Conservation (phyloP, 1,140 invertebrate genomes). For the Rhynchophorus ferrugineus region DNA sequence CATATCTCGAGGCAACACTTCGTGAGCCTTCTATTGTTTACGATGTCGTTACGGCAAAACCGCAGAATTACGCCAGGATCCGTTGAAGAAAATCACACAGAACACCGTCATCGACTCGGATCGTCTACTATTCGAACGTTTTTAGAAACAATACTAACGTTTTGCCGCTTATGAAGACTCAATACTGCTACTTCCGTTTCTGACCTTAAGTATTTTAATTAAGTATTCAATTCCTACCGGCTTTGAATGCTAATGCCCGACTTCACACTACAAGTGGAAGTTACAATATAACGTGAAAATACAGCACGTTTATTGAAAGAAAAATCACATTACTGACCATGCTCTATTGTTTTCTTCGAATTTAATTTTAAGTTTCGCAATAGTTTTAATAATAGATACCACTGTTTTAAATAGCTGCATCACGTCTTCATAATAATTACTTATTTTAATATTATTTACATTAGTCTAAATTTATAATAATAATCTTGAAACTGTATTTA, state of each 20-base stretch:
- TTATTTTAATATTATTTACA: no score
- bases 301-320: not conserved
- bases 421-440: no score
- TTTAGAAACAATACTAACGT: slow-evolving; percentile 4
- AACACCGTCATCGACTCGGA: no score
- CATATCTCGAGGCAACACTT: no score
- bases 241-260: slow-evolving; percentile 8
- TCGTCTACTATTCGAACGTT: no score
- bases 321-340: not conserved
- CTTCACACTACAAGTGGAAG: slow-evolving; percentile 4
- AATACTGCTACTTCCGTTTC: slow-evolving; percentile 18
- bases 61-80: no score
- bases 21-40: no score
- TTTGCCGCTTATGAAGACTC: slow-evolving; percentile 5
- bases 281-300: not conserved
- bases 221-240: slow-evolving; percentile 10
- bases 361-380: not conserved
- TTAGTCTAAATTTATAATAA: no score
- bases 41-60: no score
- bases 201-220: slow-evolving; percentile 21
- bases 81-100: no score
- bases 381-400: not conserved
- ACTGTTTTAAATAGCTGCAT: no score
- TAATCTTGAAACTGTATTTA: no score
- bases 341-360: not conserved